phyloP scores from a whole-genome alignment of 2,113 vertebrate species.

The Falco punctatus region DNA sequence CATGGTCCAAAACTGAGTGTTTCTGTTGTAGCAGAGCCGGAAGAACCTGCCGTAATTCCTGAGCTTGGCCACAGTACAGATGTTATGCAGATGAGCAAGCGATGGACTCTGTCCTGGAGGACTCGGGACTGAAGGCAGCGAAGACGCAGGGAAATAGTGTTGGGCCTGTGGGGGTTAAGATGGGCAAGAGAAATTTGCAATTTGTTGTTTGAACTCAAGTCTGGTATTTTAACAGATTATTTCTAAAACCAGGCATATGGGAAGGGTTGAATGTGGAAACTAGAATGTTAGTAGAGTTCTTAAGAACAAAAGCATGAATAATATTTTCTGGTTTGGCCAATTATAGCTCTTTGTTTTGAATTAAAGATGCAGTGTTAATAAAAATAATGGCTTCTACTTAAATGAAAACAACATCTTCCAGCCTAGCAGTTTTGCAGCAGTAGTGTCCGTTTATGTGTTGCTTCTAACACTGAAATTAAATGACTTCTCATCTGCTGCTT shows the following conservation, averaged over 20 bases:
- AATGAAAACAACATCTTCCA: background rate
- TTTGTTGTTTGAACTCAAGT: background rate
- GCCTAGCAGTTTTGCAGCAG: background rate
- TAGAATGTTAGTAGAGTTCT: background rate
- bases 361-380: background rate
- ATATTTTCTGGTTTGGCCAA: background rate
- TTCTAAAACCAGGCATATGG: background rate
- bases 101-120: background rate
- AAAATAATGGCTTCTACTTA: background rate
- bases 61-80: background rate
- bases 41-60: background rate
- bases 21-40: background rate
- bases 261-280: background rate
- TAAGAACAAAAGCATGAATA: background rate
- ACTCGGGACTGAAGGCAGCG: too few species aligned
- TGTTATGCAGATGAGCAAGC: rapidly evolving
- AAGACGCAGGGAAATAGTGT: background rate
- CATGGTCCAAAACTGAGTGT: rapidly evolving
- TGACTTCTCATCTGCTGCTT: background rate
- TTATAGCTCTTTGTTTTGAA: background rate
- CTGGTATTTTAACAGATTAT: background rate
- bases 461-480: background rate
- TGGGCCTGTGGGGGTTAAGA: background rate
- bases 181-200: background rate
- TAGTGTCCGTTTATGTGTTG: background rate